phyloP scores from a whole-genome alignment of 1,140 invertebrate species.

The Neodiprion pinetum region DNA sequence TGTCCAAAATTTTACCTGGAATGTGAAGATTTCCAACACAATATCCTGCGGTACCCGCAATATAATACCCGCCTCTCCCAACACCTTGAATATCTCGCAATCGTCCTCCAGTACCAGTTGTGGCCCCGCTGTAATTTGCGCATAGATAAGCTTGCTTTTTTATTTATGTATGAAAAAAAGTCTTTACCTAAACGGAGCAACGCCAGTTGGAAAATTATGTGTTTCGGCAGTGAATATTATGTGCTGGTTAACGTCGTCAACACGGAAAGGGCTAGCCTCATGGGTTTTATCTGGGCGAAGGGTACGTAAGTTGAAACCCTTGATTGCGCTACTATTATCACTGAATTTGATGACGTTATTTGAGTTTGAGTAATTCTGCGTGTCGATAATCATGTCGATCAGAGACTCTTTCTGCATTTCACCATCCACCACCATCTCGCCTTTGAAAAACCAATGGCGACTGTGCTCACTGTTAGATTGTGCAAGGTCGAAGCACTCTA shows the following conservation, averaged over 20 bases:
- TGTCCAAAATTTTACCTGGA: slow-evolving; percentile 69
- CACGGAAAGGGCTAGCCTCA: slow-evolving; percentile 70
- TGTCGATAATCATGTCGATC: slow-evolving; percentile 92
- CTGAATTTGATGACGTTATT: slow-evolving; percentile 98
- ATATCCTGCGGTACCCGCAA: slow-evolving; percentile 96
- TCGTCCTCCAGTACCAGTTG: slow-evolving; percentile 94
- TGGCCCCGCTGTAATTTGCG: slow-evolving; percentile 81
- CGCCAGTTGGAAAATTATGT: slow-evolving; percentile 98
- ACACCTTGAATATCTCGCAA: slow-evolving; percentile 95
- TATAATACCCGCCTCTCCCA: slow-evolving; percentile 88
- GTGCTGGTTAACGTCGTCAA: slow-evolving; percentile 73
- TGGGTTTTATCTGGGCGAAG: slow-evolving; percentile 69
- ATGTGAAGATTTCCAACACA: slow-evolving; percentile 92
- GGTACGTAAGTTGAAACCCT: slow-evolving; percentile 77
- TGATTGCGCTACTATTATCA: slow-evolving; percentile 96
- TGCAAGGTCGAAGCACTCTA: slow-evolving; percentile 98
- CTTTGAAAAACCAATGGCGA: slow-evolving; percentile 94
- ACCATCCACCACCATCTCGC: slow-evolving; percentile 87
- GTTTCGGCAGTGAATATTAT: slow-evolving; percentile 99
- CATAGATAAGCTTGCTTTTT: slow-evolving; percentile 8
- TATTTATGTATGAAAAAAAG: slow-evolving; percentile 14
- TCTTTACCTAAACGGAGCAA: slow-evolving; percentile 78
- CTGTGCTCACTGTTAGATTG: slow-evolving; percentile 97
- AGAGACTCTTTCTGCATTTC: slow-evolving; percentile 79
- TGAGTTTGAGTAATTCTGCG: slow-evolving; percentile 83